Conservation (phyloP, 2,113 vertebrate genomes). For the Plotosus lineatus region DNA sequence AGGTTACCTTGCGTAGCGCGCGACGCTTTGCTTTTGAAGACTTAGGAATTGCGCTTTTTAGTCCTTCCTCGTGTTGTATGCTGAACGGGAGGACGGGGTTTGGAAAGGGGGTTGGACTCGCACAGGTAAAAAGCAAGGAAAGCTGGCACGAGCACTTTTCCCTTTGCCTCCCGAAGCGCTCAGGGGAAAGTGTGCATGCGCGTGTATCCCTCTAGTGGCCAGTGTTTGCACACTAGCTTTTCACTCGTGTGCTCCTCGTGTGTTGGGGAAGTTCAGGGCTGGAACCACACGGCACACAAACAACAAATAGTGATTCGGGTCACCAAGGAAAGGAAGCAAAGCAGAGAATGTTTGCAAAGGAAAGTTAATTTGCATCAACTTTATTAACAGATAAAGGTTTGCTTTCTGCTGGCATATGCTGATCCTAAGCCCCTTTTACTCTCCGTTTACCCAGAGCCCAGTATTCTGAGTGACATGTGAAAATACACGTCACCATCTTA, state of each 20-base stretch:
- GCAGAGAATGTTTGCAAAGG: slow-evolving; percentile 13
- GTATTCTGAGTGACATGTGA: not conserved
- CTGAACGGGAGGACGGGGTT: slow-evolving; percentile 69
- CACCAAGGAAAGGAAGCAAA: not conserved
- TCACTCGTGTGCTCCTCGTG: slow-evolving; percentile 14
- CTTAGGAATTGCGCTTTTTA: slow-evolving; percentile 58
- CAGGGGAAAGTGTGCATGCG: slow-evolving; percentile 67
- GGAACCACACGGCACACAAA: slow-evolving; percentile 6
- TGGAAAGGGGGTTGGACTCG: slow-evolving; percentile 73
- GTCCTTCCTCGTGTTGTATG: slow-evolving; percentile 54
- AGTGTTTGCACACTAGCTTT: slow-evolving; percentile 74
- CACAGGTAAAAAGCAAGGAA: slow-evolving; percentile 80
- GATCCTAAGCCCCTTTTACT: not conserved
- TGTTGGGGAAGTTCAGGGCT: not conserved
- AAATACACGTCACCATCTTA: not conserved
- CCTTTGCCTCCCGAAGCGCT: slow-evolving; percentile 73
- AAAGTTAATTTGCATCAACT: not conserved
- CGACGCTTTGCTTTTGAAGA: slow-evolving; percentile 22
- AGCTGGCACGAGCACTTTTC: slow-evolving; percentile 72
- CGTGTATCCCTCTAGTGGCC: slow-evolving; percentile 95
- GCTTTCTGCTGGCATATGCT: not conserved
- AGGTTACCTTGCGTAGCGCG: not conserved
- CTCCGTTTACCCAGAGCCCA: not conserved
- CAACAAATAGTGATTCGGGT: not conserved
- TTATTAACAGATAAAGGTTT: not conserved